A percentile compares a stretch with the other conserved stretches of the same genome.
These are phyloP conservation scores for Varanus salvator DNA, from an alignment of 2,113 vertebrate genomes.

Conservation along the genomic window DNA sequence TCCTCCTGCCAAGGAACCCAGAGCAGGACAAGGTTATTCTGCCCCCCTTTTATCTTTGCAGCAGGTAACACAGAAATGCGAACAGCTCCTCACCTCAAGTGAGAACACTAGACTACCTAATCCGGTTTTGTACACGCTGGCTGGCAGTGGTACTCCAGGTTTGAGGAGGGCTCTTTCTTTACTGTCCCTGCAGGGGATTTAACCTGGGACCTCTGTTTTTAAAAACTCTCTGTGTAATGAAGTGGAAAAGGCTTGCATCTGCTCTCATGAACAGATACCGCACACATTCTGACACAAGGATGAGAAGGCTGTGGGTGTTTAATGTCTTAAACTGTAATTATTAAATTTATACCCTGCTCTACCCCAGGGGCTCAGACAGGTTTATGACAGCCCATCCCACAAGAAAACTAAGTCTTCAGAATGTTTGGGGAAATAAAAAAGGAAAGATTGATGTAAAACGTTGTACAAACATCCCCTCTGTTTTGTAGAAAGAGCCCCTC, in stretches of 20 bases:
- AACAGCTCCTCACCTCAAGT: too few species aligned
- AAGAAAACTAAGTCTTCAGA: neutral
- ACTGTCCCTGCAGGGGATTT: too few species aligned
- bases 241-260: conserved; percentile 54
- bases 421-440: neutral
- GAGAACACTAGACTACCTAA: too few species aligned
- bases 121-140: too few species aligned
- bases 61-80: too few species aligned
- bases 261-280: conserved; percentile 63
- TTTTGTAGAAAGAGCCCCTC: too few species aligned
- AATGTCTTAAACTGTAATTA: neutral
- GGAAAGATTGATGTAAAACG: neutral
- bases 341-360: neutral
- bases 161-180: too few species aligned
- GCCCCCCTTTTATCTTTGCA: too few species aligned
- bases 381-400: neutral
- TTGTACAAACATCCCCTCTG: neutral
- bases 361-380: neutral
- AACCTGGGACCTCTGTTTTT: conserved; percentile 11
- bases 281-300: conserved; percentile 59
- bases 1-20: too few species aligned
- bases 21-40: too few species aligned
- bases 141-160: too few species aligned
- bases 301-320: neutral
- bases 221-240: conserved; percentile 40